Evolutionary conservation across 1,140 invertebrate species (phyloP), one percentile per base, ranked within the genome.

Genomic region (Acromyrmex charruanus): DNA sequence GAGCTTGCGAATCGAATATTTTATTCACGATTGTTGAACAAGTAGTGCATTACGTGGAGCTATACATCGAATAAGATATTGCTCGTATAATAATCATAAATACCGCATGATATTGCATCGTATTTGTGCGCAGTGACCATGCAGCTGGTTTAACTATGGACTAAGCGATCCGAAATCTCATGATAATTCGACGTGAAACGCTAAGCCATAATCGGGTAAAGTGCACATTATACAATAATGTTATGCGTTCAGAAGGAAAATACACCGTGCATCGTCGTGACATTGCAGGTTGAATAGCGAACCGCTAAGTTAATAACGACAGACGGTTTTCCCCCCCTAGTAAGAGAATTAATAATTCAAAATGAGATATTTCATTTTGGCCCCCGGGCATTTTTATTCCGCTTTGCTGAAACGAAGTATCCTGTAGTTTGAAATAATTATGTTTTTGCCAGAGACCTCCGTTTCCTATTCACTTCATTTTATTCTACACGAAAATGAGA

Each of bases 11-110:
- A 86, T 72, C 68, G 87, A 81, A 93, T 93, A 93, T 91, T 89
- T 93, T 93, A 92, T 93, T 93, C 88, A 92, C 74, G 72, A 58
- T 71, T 49, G 44, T 71, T 77, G 35, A 85, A 74, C 51, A 72
- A 80, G 61, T 84, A 80, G 35, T 80, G n/a, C 28, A 69, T 69
- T 59, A 82, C 31, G 58, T 28, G 51, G 7, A 28, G 3, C 0
- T 31, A 14, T 61, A 49, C 58, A 9, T 51, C 10, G 10, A 59
- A 35, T 10, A 49, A 82, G 25, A 31, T 31, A 59, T 74, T 58
- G 10, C 25, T 72, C 25, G 12, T 58, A 31, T 16, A 61, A 31
- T 6, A 3, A 31, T 82, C 25, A 25, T 59, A 72, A 82, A 82
- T 74, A 49, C 12, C 9, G 3, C 18, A 35, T 14, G 21, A 10